Evolutionary conservation across 2,113 vertebrate species (phyloP).

Genomic region (Capra hircus): DNA sequence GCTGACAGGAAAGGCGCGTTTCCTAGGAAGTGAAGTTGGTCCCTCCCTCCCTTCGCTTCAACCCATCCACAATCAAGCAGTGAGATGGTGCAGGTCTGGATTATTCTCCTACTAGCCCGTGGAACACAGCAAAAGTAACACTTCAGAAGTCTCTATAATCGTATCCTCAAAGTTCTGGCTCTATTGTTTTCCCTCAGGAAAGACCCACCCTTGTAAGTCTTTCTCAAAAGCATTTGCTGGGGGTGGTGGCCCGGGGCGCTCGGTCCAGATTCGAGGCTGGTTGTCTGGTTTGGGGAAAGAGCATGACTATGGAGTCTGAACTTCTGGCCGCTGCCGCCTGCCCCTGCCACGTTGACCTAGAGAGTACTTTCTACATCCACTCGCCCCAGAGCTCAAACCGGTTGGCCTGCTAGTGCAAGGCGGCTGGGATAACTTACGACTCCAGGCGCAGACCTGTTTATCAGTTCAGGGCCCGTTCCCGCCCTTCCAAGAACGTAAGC

Average conservation of each 20-base stretch:
- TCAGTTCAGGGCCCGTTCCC: not conserved
- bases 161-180: not conserved
- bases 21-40: not conserved
- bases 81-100: not conserved
- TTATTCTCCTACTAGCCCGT: not conserved
- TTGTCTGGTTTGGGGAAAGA: not conserved
- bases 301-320: not conserved
- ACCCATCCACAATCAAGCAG: not conserved
- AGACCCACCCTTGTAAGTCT: not conserved
- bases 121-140: not conserved
- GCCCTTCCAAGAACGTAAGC: not conserved
- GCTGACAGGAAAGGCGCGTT: not conserved
- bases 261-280: not conserved
- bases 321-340: not conserved
- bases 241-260: not conserved
- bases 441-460: not conserved
- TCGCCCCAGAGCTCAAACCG: not conserved
- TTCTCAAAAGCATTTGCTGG: not conserved
- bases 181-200: not conserved
- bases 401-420: not conserved
- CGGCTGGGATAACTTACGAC: not conserved
- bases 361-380: not conserved
- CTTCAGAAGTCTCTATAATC: not conserved
- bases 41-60: not conserved
- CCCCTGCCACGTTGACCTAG: not conserved